These are phyloP conservation scores for Barypeithes pellucidus DNA, from an alignment of 2,888 invertebrate genomes.

Conservation along the genomic window DNA sequence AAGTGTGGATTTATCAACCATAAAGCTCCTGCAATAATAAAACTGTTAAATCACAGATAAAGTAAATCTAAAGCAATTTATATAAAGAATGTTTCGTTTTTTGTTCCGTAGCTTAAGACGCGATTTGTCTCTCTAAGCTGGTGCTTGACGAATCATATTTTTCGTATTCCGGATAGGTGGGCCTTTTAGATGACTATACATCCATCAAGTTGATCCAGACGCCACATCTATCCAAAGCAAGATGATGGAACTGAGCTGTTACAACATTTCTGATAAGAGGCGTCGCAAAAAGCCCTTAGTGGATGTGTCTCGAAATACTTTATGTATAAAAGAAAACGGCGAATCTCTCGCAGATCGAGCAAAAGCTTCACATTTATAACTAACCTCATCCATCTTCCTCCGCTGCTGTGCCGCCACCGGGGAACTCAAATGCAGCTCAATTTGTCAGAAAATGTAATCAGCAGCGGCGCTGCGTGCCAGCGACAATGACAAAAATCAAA, in stretches of 20 bases:
- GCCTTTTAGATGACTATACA: slow-evolving; percentile 57
- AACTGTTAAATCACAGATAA: slow-evolving; percentile 54
- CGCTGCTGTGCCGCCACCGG: slow-evolving; percentile 59
- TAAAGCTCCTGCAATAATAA: slow-evolving; percentile 48
- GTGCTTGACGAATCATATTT: slow-evolving; percentile 61
- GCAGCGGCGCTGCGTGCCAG: slow-evolving; percentile 52
- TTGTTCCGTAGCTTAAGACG: slow-evolving; percentile 57
- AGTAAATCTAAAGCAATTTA: slow-evolving; percentile 51
- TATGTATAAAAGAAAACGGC: slow-evolving; percentile 71
- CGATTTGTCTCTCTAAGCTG: slow-evolving; percentile 59
- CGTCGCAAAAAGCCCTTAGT: slow-evolving; percentile 64
- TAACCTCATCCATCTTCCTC: slow-evolving; percentile 74
- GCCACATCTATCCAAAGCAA: slow-evolving; percentile 62
- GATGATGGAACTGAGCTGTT: slow-evolving; percentile 71
- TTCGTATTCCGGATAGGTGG: slow-evolving; percentile 58
- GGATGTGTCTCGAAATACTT: slow-evolving; percentile 68
- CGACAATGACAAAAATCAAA: slow-evolving; percentile 53
- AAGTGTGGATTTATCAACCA: slow-evolving; percentile 16
- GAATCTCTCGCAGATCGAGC: slow-evolving; percentile 70
- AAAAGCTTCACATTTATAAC: slow-evolving; percentile 74
- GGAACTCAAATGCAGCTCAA: slow-evolving; percentile 72
- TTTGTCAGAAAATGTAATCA: slow-evolving; percentile 73
- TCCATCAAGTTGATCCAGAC: slow-evolving; percentile 64
- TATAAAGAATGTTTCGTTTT: slow-evolving; percentile 56
- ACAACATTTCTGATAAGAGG: slow-evolving; percentile 70